Evolutionary conservation across 2,888 invertebrate genomes (phyloP).

Genomic region (Rhabditoides inermis): DNA sequence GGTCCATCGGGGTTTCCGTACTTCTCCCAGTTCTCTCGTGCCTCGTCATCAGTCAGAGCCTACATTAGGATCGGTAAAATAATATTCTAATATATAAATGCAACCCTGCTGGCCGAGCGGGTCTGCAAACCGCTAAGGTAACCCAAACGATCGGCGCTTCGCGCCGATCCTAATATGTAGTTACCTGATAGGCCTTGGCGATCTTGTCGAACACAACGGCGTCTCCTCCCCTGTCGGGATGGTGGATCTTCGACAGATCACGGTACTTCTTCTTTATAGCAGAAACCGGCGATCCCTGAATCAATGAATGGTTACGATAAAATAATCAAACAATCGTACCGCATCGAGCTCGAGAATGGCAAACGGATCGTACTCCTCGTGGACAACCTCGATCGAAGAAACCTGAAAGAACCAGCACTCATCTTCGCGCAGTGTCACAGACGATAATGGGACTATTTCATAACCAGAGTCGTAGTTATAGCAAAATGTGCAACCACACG

Average conservation of each 20-base stretch:
- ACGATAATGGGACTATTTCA: too few relatives aligned
- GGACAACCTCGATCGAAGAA: slow-evolving; percentile 74
- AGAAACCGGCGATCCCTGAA: slow-evolving; percentile 70
- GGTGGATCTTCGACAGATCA: slow-evolving; percentile 77
- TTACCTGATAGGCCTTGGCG: slow-evolving; percentile 69
- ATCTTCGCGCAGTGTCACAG: too few relatives aligned
- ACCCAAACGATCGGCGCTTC: too few relatives aligned
- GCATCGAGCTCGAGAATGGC: slow-evolving; percentile 82
- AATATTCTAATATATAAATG: slow-evolving; percentile 30
- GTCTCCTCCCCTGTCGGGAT: slow-evolving; percentile 78
- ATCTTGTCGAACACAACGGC: slow-evolving; percentile 93
- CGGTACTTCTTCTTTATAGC: slow-evolving; percentile 93
- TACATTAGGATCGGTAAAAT: slow-evolving; percentile 53
- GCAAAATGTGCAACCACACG: too few relatives aligned
- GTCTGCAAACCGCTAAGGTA: too few relatives aligned
- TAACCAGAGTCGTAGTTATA: too few relatives aligned
- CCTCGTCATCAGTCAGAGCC: slow-evolving; percentile 88
- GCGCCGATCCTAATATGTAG: slow-evolving; percentile 55
- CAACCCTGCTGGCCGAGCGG: too few relatives aligned
- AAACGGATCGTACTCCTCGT: slow-evolving; percentile 86
- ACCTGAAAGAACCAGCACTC: background rate
- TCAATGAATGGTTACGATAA: slow-evolving; percentile 12
- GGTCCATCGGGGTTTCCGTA: slow-evolving; percentile 99
- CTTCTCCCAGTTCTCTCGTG: slow-evolving; percentile 92
- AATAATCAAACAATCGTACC: slow-evolving; percentile 53